Evolutionary conservation across 2,888 invertebrate species (phyloP).

Genomic region (Emmelina monodactyla): DNA sequence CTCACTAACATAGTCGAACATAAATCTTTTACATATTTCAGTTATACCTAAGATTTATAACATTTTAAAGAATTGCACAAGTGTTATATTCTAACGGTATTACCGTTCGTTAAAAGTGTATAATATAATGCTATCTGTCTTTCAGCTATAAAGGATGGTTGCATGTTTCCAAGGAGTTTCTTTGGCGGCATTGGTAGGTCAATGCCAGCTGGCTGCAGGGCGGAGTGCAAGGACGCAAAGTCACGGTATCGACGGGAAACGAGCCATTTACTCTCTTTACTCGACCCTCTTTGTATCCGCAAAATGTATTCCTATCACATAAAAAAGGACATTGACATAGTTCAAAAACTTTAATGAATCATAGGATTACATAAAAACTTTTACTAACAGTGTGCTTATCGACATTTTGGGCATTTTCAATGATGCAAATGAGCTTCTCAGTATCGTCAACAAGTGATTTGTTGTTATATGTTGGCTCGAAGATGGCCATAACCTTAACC

Average conservation of each 20-base stretch:
- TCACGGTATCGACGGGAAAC: slow-evolving; percentile 89
- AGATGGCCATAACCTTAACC: slow-evolving; percentile 94
- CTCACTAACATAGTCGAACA: no score
- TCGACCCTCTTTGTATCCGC: slow-evolving; percentile 79
- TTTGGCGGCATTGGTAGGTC: slow-evolving; percentile 86
- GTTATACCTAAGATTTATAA: no score
- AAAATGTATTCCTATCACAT: slow-evolving; percentile 80
- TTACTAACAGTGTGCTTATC: slow-evolving; percentile 89
- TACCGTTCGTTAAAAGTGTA: no score
- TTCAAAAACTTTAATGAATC: no score
- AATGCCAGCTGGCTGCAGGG: slow-evolving; percentile 74
- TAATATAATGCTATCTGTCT: slow-evolving; percentile 85
- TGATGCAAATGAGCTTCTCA: slow-evolving; percentile 75
- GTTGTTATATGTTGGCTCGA: slow-evolving; percentile 75
- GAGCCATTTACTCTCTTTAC: slow-evolving; percentile 80
- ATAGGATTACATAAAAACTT: no score
- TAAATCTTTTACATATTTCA: no score
- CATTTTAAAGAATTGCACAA: no score
- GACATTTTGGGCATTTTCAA: slow-evolving; percentile 86
- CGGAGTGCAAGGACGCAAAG: slow-evolving; percentile 79
- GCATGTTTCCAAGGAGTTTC: slow-evolving; percentile 92
- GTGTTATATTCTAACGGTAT: no score
- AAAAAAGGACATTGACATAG: no score
- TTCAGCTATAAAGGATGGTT: slow-evolving; percentile 89
- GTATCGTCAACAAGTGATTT: slow-evolving; percentile 86